Evolutionary conservation across 2,888 invertebrate species (phyloP).

Genomic region (Vanessa cardui): DNA sequence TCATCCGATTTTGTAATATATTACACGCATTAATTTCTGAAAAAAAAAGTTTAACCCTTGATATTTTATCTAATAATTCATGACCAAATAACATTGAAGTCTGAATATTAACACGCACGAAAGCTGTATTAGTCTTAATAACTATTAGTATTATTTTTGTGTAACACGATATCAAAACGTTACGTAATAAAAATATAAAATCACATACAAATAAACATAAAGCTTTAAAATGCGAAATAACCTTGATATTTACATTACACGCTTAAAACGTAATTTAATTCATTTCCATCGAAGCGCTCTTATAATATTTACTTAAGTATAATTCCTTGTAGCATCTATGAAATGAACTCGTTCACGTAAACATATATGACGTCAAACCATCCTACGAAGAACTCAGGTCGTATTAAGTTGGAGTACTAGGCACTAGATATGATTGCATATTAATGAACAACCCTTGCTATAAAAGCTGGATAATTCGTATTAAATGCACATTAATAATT

Average conservation of each 20-base stretch:
- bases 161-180: no score
- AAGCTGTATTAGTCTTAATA: no score
- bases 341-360: conserved; percentile 10
- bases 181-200: no score
- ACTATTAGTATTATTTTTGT: no score
- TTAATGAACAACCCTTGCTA: conserved; percentile 17
- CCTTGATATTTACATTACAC: background rate
- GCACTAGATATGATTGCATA: conserved; percentile 29
- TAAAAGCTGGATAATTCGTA: conserved; percentile 22
- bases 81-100: no score
- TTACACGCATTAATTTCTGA: no score
- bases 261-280: background rate
- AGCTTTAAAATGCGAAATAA: background rate
- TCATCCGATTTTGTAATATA: no score
- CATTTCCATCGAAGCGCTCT: background rate
- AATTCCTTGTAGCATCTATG: background rate
- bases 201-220: background rate
- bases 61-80: no score
- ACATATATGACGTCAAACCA: conserved; percentile 24
- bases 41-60: no score
- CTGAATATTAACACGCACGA: no score
- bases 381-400: conserved; percentile 28
- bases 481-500: conserved; percentile 19
- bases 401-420: conserved; percentile 21
- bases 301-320: background rate